These are phyloP conservation scores for Isichthys henryi DNA, from an alignment of 2,113 vertebrate species.

Conservation along the genomic window DNA sequence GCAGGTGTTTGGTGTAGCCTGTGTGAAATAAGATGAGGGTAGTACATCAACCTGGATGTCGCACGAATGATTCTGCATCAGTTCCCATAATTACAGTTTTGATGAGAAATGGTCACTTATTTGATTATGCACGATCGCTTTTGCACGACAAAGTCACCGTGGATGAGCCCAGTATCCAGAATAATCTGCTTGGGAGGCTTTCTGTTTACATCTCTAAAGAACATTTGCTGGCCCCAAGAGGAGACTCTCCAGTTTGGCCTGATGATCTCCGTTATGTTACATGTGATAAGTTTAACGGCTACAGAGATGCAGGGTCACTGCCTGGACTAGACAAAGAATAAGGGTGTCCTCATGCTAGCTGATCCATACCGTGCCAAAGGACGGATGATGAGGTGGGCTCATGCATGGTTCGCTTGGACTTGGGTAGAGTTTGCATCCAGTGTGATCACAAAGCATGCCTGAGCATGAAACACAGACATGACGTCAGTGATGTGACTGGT, in stretches of 20 bases:
- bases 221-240: neutral
- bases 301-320: neutral
- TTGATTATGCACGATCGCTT: neutral
- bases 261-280: neutral
- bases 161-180: neutral
- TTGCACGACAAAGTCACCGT: neutral
- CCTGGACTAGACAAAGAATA: neutral
- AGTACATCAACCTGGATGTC: neutral
- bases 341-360: neutral
- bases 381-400: no score
- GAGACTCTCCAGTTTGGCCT: neutral
- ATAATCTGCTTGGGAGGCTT: neutral
- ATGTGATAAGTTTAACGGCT: neutral
- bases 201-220: no score
- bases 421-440: neutral
- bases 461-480: neutral
- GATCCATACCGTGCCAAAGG: neutral
- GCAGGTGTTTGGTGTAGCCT: neutral
- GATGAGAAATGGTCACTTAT: neutral
- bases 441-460: neutral
- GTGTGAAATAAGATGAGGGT: neutral
- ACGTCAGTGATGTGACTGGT: neutral
- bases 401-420: neutral
- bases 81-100: neutral
- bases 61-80: neutral